These are phyloP conservation scores for Apis laboriosa DNA, from an alignment of 1,140 invertebrate genomes.

Conservation along the genomic window DNA sequence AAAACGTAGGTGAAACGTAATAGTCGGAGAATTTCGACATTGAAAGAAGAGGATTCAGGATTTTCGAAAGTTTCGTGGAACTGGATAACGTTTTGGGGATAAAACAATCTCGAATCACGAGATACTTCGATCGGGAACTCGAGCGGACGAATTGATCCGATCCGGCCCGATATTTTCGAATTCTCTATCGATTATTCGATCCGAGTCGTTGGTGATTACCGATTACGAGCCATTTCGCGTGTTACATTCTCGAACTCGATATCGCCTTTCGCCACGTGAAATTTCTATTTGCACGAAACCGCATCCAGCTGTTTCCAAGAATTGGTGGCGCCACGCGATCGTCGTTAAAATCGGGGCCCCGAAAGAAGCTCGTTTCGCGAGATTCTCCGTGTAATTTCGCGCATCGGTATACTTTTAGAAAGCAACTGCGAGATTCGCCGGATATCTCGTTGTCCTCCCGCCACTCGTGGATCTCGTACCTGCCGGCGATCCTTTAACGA, in stretches of 20 bases:
- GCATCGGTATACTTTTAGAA: slow-evolving; percentile 56
- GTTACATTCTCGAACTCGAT: not conserved
- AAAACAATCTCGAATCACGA: no score
- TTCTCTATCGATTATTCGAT: no score
- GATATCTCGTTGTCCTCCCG: slow-evolving; percentile 44
- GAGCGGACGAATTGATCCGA: no score
- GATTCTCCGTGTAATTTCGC: slow-evolving; percentile 62
- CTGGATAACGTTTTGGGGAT: no score
- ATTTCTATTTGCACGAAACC: slow-evolving; percentile 5
- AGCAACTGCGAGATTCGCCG: slow-evolving; percentile 2
- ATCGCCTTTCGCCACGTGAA: not conserved
- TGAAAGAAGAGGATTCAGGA: no score
- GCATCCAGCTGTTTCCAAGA: not conserved
- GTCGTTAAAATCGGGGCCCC: slow-evolving; percentile 55
- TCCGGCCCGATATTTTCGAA: no score
- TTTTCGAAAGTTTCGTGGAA: no score
- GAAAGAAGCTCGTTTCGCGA: slow-evolving; percentile 31
- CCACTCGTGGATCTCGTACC: slow-evolving; percentile 9
- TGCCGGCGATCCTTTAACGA: slow-evolving; percentile 36
- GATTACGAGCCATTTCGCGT: not conserved
- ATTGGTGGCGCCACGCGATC: slow-evolving; percentile 52
- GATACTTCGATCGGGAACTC: no score
- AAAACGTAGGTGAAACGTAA: no score
- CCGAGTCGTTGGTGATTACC: not conserved
- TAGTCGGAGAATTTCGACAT: no score